These are phyloP conservation scores for Stenurella melanura DNA, from an alignment of 2,888 invertebrate species.

Conservation along the genomic window DNA sequence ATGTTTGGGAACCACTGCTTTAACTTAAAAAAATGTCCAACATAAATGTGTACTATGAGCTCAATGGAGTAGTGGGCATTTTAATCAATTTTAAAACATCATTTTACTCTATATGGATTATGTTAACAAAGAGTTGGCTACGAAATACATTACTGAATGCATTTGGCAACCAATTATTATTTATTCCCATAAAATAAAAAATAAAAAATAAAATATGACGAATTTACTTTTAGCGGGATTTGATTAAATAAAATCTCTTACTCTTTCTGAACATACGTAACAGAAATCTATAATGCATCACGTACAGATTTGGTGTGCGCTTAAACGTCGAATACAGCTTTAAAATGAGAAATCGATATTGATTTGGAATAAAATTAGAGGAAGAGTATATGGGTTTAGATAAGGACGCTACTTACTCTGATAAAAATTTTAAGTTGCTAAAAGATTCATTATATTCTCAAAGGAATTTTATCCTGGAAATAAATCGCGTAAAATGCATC, in stretches of 20 bases:
- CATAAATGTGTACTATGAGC: too few relatives aligned
- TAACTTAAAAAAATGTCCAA: too few relatives aligned
- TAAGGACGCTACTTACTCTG: slow-evolving; percentile 2
- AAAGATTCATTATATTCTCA: slow-evolving; percentile 17
- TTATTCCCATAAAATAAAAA: too few relatives aligned
- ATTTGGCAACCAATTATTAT: too few relatives aligned
- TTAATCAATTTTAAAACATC: too few relatives aligned
- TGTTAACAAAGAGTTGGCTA: too few relatives aligned
- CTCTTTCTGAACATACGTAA: neutral
- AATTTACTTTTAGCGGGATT: neutral
- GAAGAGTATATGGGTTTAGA: neutral
- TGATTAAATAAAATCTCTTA: neutral
- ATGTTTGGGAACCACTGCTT: too few relatives aligned
- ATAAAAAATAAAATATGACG: too few relatives aligned
- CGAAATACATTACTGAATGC: too few relatives aligned
- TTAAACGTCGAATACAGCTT: neutral
- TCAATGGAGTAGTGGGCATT: too few relatives aligned
- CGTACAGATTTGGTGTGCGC: slow-evolving; percentile 16
- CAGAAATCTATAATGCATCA: slow-evolving; percentile 19
- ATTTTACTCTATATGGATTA: too few relatives aligned
- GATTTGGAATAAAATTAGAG: slow-evolving; percentile 16
- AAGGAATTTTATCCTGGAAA: neutral
- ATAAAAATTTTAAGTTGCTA: slow-evolving; percentile 17
- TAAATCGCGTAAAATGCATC: neutral
- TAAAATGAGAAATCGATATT: slow-evolving; percentile 18